Percentiles rank a stretch among this genome's conserved stretches.
These are phyloP conservation scores for Penaeus vannamei DNA, from an alignment of 1,140 invertebrate species.

Conservation along the genomic window DNA sequence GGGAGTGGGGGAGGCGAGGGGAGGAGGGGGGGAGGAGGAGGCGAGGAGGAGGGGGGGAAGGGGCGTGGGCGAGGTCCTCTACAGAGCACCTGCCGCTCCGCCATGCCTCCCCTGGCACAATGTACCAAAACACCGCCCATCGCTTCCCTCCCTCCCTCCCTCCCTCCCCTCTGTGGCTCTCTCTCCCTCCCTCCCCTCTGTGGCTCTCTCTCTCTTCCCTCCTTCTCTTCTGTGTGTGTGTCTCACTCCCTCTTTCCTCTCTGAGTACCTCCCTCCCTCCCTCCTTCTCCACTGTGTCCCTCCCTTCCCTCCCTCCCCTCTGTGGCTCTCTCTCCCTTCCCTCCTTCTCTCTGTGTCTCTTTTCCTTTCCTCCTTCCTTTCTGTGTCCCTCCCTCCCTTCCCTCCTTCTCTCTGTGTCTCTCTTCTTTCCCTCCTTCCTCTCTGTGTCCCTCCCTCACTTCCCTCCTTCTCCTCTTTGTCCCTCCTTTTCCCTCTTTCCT, in stretches of 20 bases:
- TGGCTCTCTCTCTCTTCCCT: background rate
- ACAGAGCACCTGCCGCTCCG: no score
- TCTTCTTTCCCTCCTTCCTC: background rate
- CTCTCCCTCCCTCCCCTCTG: no score
- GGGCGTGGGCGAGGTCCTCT: no score
- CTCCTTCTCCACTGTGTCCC: background rate
- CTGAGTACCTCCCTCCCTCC: background rate
- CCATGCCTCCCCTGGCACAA: no score
- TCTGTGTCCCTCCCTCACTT: background rate
- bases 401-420: background rate
- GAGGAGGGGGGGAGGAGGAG: no score
- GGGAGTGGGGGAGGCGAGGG: no score
- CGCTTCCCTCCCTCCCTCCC: no score
- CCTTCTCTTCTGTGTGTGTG: background rate
- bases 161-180: no score
- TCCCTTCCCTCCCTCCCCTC: background rate
- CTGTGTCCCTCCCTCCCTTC: background rate
- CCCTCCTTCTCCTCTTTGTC: background rate
- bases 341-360: background rate
- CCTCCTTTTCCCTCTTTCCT: no score
- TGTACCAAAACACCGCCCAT: no score
- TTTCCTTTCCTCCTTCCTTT: background rate
- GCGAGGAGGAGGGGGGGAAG: no score
- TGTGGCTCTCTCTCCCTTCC: background rate
- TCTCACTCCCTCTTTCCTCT: background rate